Percentiles rank a stretch among this genome's conserved stretches.
Conservation (phyloP, 2,113 vertebrate genomes). For the Lophura nycthemera region DNA sequence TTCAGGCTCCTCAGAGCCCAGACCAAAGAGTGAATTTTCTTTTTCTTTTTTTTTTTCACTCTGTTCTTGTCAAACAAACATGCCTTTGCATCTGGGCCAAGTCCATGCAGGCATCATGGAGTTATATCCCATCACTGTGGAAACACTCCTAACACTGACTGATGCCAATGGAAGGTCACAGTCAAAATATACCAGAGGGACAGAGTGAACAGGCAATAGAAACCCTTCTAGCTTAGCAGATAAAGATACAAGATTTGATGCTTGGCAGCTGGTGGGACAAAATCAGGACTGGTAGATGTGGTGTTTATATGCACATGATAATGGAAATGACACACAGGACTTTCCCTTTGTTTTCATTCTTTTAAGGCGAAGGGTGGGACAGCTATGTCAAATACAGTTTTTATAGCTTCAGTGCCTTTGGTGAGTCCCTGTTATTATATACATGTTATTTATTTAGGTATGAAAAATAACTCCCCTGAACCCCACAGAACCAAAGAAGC, state of each 20-base stretch:
- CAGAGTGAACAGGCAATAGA: neutral
- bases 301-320: neutral
- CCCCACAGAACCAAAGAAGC: neutral
- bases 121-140: neutral
- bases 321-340: neutral
- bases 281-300: neutral
- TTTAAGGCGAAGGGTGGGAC: neutral
- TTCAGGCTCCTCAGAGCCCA: neutral
- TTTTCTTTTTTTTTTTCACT: neutral
- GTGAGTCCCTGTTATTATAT: neutral
- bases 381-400: neutral
- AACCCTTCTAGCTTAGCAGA: neutral
- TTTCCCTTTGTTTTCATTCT: neutral
- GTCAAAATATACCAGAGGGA: neutral
- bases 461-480: neutral
- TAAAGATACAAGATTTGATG: neutral
- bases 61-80: neutral
- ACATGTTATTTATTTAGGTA: neutral
- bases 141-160: neutral
- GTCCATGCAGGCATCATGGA: accelerated
- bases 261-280: neutral
- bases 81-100: neutral
- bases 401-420: neutral
- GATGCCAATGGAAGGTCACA: neutral
- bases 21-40: neutral